Conservation (phyloP, 2,797 vertebrate genomes). For the Ispidina lecontei region DNA sequence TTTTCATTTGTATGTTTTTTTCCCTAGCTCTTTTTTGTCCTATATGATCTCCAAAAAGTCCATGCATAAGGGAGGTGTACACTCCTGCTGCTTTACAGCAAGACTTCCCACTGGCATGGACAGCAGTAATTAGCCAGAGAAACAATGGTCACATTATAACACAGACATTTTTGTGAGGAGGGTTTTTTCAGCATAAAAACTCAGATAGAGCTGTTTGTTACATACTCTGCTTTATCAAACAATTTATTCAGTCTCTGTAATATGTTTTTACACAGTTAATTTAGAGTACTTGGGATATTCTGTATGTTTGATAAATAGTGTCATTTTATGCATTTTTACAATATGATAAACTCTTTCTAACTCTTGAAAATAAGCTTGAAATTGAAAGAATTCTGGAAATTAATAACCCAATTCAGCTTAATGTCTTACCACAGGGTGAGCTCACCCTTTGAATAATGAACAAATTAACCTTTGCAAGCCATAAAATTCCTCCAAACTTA, state of each 20-base stretch:
- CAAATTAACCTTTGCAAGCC: slow-evolving; percentile 6
- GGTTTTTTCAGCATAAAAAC: background rate
- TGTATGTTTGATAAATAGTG: background rate
- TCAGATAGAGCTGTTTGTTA: background rate
- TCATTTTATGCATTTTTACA: background rate
- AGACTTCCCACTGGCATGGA: background rate
- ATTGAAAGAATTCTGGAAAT: background rate
- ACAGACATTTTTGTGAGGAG: background rate
- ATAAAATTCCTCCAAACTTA: background rate
- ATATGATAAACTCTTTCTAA: background rate
- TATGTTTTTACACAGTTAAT: background rate
- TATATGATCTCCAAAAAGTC: background rate
- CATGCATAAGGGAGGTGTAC: background rate
- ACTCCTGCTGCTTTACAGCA: slow-evolving; percentile 48
- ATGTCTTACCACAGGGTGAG: background rate
- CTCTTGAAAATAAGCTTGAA: background rate
- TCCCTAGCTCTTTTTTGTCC: background rate
- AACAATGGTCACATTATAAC: slow-evolving; percentile 50
- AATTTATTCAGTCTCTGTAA: background rate
- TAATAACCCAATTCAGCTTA: background rate
- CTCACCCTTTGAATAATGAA: background rate
- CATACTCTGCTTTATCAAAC: background rate
- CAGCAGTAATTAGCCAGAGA: slow-evolving; percentile 56
- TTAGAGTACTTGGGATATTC: background rate
- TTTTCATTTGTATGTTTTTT: slow-evolving; percentile 18